Percentiles rank a stretch among this genome's conserved stretches.
Evolutionary conservation across 1,140 invertebrate genomes (phyloP).

Genomic region (Alviniconcha marisindica): DNA sequence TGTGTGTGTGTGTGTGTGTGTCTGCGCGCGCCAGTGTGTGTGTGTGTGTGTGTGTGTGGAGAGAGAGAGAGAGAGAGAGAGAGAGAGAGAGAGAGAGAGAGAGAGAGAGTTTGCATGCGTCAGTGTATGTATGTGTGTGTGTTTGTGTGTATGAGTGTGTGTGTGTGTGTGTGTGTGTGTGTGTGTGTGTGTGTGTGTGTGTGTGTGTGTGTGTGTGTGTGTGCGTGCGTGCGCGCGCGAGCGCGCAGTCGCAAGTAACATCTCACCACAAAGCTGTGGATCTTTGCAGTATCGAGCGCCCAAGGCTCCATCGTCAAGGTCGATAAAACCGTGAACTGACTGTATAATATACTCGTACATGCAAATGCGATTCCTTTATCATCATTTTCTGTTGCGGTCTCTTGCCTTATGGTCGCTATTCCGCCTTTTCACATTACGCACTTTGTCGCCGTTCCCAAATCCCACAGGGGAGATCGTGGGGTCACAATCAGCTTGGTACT

Average conservation of each 20-base stretch:
- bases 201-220: background rate
- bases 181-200: background rate
- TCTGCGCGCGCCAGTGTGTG: background rate
- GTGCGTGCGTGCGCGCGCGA: too few relatives aligned
- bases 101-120: background rate
- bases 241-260: background rate
- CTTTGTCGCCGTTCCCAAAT: too few relatives aligned
- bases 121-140: background rate
- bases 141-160: background rate
- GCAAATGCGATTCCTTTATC: background rate
- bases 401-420: too few relatives aligned
- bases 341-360: background rate
- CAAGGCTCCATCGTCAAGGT: background rate
- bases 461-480: too few relatives aligned
- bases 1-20: slow-evolving; percentile 1
- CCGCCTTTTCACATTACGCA: too few relatives aligned
- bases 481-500: too few relatives aligned
- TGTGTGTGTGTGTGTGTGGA: slow-evolving; percentile 7
- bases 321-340: background rate
- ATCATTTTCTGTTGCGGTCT: too few relatives aligned
- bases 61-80: background rate
- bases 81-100: background rate
- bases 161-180: slow-evolving; percentile 14
- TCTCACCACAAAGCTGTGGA: background rate
- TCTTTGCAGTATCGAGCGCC: background rate